Evolutionary conservation across 2,113 vertebrate species (phyloP).

Genomic region (Bambusicola thoracicus): DNA sequence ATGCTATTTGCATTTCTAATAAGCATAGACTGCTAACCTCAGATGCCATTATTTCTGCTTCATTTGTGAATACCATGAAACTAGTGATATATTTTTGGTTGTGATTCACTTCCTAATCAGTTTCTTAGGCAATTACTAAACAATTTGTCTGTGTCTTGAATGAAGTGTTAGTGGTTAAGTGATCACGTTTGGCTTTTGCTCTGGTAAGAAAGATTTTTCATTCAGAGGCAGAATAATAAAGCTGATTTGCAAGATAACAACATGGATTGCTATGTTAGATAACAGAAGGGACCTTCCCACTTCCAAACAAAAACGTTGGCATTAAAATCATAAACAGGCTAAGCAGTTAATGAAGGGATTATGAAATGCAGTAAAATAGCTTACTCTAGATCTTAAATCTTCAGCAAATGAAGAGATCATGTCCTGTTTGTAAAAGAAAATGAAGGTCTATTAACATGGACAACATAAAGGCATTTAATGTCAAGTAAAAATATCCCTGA

Average conservation of each 20-base stretch:
- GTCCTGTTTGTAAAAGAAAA: background rate
- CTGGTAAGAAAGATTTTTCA: background rate
- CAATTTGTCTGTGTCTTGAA: background rate
- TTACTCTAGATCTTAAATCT: background rate
- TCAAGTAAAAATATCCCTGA: background rate
- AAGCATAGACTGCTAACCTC: background rate
- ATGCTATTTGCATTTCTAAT: background rate
- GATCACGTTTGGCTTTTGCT: background rate
- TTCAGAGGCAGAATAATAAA: background rate
- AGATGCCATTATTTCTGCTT: background rate
- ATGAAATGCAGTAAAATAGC: background rate
- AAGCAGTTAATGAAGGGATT: background rate
- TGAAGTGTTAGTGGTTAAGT: background rate
- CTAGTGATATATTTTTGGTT: background rate
- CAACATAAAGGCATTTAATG: background rate
- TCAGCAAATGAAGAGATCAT: background rate
- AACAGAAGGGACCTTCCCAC: background rate
- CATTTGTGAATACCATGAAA: background rate
- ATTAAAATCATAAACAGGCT: background rate
- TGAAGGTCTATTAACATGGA: background rate
- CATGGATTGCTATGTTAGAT: background rate
- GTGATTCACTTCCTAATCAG: background rate
- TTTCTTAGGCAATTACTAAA: background rate
- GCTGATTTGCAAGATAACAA: background rate
- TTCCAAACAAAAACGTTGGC: background rate